These are phyloP conservation scores for Gopherus evgoodei DNA, from an alignment of 2,113 vertebrate genomes.

Conservation along the genomic window DNA sequence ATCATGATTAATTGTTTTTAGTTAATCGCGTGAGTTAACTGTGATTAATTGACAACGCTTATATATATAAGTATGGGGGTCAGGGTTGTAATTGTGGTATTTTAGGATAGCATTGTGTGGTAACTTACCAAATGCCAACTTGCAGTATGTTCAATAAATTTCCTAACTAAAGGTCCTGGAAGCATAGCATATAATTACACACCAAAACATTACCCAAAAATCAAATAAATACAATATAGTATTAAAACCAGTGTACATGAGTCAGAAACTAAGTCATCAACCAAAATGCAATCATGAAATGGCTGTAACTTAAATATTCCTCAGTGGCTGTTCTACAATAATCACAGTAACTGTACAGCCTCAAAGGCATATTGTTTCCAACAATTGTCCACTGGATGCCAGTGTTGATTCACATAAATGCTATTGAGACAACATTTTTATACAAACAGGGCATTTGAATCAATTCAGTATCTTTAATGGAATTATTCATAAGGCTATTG, in stretches of 20 bases:
- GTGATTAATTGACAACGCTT: too few relatives aligned
- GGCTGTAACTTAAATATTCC: not conserved
- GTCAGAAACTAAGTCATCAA: not conserved
- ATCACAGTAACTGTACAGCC: not conserved
- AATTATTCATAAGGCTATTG: not conserved
- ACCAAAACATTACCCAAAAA: not conserved
- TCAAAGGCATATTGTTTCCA: not conserved
- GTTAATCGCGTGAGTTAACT: too few relatives aligned
- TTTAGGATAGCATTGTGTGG: not conserved
- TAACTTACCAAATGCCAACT: not conserved
- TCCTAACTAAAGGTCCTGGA: not conserved
- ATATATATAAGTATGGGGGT: not conserved
- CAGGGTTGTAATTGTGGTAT: not conserved
- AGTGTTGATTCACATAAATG: constrained; percentile 54
- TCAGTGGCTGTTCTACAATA: not conserved
- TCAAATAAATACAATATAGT: not conserved
- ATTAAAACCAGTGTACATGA: not conserved
- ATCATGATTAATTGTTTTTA: too few relatives aligned
- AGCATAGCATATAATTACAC: not conserved
- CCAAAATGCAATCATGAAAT: accelerated
- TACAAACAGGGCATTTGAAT: not conserved
- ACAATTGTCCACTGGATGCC: constrained; percentile 69
- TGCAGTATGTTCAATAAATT: not conserved
- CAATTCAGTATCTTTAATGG: not conserved
- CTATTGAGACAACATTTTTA: not conserved